phyloP scores from a whole-genome alignment of 2,888 invertebrate genomes.

The Bugulina stolonifera region DNA sequence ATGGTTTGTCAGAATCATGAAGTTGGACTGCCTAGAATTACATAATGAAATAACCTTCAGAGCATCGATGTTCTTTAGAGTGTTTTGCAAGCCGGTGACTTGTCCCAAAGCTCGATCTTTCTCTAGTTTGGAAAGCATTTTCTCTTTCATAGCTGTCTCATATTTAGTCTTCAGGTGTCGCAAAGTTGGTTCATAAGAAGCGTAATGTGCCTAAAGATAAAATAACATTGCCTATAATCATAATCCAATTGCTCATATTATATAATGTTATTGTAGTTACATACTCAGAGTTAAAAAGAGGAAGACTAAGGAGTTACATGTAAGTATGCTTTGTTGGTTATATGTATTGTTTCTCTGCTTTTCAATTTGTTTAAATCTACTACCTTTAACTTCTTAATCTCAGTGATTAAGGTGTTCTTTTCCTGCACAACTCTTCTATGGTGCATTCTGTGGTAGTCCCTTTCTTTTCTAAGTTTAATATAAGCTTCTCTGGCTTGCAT shows the following conservation, averaged over 20 bases:
- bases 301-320: too few species aligned
- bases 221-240: too few species aligned
- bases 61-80: constrained; percentile 42
- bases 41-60: too few species aligned
- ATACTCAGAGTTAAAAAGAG: too few species aligned
- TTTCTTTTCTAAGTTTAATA: constrained; percentile 51
- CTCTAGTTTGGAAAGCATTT: constrained; percentile 52
- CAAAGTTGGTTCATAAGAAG: constrained; percentile 50
- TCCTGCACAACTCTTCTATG: constrained; percentile 53
- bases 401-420: constrained; percentile 51
- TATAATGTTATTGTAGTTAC: too few species aligned
- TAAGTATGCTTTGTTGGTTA: too few species aligned
- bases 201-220: constrained; percentile 44
- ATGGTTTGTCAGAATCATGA: too few species aligned
- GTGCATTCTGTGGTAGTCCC: constrained; percentile 54
- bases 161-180: constrained; percentile 51
- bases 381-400: constrained; percentile 44
- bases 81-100: constrained; percentile 46
- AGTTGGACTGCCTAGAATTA: too few species aligned
- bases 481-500: constrained; percentile 52
- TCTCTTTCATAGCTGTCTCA: constrained; percentile 53
- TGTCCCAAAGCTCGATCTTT: constrained; percentile 51
- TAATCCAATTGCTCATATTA: too few species aligned
- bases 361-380: background rate
- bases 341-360: too few species aligned